Percentiles rank a stretch among this genome's conserved stretches.
These are phyloP conservation scores for Ophioderma brevispina DNA, from an alignment of 35 echinoderm and acorn worm species.

Conservation along the genomic window DNA sequence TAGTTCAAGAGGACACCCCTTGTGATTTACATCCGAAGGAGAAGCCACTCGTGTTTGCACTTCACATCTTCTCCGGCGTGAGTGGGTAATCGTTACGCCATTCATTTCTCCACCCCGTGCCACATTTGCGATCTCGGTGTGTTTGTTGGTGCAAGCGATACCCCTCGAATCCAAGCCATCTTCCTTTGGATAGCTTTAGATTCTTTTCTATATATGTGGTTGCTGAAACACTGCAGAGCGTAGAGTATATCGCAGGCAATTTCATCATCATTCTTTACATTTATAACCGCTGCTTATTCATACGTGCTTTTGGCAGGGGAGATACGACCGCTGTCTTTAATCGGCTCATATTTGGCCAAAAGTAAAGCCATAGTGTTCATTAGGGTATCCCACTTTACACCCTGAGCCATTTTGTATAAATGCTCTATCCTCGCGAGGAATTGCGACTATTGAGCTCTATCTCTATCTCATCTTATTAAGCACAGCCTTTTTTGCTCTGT, in stretches of 20 bases:
- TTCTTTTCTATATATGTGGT: background rate
- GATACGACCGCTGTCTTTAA: constrained; percentile 17
- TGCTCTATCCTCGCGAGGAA: background rate
- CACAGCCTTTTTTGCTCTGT: constrained; percentile 2
- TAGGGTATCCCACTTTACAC: constrained; percentile 3
- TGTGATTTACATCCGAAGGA: too few species aligned
- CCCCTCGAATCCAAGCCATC: too few species aligned
- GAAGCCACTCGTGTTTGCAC: too few species aligned
- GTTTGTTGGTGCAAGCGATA: too few species aligned
- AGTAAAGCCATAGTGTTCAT: constrained; percentile 13
- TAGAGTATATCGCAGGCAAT: constrained; percentile 25
- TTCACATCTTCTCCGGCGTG: background rate
- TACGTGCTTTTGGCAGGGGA: background rate
- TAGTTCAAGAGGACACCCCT: too few species aligned
- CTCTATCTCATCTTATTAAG: background rate
- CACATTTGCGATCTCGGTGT: too few species aligned
- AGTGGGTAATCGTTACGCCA: background rate
- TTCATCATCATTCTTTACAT: constrained; percentile 44
- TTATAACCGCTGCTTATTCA: background rate
- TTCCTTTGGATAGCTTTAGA: too few species aligned
- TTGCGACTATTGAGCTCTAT: background rate
- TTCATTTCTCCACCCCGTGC: too few species aligned
- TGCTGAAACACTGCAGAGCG: constrained; percentile 17
- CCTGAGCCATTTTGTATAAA: background rate
- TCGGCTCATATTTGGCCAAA: constrained; percentile 25